Conservation (phyloP, 2,797 vertebrate species). For the Glyptemys insculpta region DNA sequence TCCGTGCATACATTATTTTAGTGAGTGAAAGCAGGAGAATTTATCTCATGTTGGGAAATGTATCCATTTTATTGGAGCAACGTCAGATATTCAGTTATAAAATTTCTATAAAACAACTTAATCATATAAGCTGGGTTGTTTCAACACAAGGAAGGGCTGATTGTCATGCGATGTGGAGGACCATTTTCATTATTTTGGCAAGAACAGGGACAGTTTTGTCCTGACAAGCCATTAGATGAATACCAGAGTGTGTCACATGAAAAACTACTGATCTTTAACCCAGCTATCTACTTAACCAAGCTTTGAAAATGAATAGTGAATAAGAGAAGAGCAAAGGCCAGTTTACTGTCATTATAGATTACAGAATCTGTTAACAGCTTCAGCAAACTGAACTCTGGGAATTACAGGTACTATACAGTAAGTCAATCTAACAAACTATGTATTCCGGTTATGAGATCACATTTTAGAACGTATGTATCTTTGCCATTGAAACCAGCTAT, state of each 20-base stretch:
- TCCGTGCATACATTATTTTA: slow-evolving; percentile 37
- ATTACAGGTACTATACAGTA: slow-evolving; percentile 77
- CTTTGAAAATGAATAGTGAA: slow-evolving; percentile 84
- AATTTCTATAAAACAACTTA: slow-evolving; percentile 68
- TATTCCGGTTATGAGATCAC: slow-evolving; percentile 28
- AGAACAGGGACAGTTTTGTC: slow-evolving; percentile 97
- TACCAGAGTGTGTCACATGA: slow-evolving; percentile 90
- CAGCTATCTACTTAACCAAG: slow-evolving; percentile 83
- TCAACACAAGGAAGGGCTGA: slow-evolving; percentile 86
- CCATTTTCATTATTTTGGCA: slow-evolving; percentile 86
- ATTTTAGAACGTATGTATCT: not conserved
- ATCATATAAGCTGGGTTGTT: slow-evolving; percentile 75
- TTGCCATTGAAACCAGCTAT: slow-evolving; percentile 14
- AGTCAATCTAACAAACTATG: slow-evolving; percentile 49
- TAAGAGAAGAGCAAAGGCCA: slow-evolving; percentile 82
- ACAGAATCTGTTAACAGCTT: slow-evolving; percentile 79
- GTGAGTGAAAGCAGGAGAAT: slow-evolving; percentile 13
- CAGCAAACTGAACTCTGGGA: slow-evolving; percentile 77
- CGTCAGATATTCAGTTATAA: slow-evolving; percentile 39
- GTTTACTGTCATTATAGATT: slow-evolving; percentile 83
- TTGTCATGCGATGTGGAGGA: slow-evolving; percentile 93
- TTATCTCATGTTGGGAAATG: slow-evolving; percentile 34
- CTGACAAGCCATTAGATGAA: slow-evolving; percentile 86
- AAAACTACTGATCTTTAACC: slow-evolving; percentile 88
- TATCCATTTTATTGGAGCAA: not conserved